Evolutionary conservation across 1,140 invertebrate genomes (phyloP), one percentile per base, ranked within the genome.

Genomic region (Nephotettix cincticeps): DNA sequence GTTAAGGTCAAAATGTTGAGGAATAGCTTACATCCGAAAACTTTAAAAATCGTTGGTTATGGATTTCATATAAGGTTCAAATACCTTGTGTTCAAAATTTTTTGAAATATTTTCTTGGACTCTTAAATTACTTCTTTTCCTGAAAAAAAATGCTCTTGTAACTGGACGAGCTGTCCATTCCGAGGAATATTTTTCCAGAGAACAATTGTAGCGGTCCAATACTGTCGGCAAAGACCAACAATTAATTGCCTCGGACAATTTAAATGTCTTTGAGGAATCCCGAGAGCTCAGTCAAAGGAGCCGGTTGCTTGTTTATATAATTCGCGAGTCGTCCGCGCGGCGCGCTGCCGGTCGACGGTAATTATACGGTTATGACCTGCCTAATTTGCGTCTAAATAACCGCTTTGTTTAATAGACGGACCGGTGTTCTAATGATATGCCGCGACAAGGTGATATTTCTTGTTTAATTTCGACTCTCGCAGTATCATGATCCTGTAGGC

Each of bases 371-470:
- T 29, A 61, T 61, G 56, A 61, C 21, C 56, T 28, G 21, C 56
- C 56, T 61, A 61, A 61, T 29, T 61, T 29, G 56, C n/a, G 21
- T n/a, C 56, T 51, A 61, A 61, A 61, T 61, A 61, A 28, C 56
- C 56, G 27, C 56, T 61, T 29, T 29, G 27, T 29, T 23, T 61
- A 61, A 61, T 61, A 21, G 56, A 61, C 14, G 56, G 47, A 51
- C 27, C 56, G 23, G 56, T 25, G 23, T 61, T 61, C 11, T 61
- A 61, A 61, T 61, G 56, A 61, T 61, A 61, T 61, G 56, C 56
- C 28, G 56, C 9, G 25, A 13, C 27, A 13, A 29, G 56, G 23
- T 28, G 28, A 61, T 61, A 61, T 61, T 61, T 61, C 56, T 21
- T 61, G 14, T 61, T 25, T 61, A 61, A 28, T 61, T 61, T 21